Base-by-base conservation (phyloP, 1,140 invertebrate species). In the Lepidurus packardi region DNA sequence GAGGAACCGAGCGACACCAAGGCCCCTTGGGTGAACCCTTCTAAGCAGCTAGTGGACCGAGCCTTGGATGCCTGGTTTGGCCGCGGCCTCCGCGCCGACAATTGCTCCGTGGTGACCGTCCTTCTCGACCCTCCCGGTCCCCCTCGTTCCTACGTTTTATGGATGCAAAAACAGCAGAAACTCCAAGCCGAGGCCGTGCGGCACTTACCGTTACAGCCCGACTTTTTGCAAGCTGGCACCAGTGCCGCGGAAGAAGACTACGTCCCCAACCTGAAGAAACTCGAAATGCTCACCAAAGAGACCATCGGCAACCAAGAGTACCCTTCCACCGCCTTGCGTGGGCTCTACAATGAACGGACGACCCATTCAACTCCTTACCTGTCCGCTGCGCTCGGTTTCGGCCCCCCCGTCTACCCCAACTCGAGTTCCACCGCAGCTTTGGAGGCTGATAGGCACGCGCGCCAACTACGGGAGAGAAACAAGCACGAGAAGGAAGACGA, bases 101-200 rank as follows among this genome's bases (percentile, higher is more conserved):
- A 98, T 84, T 97, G 95, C 4, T 96, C 93, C 77, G 95, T 95
- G 73, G 92, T 98, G 7, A 97, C 95, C 45, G 87, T 98, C 25
- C 93, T 97, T 89, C 87, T 98, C 75, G 95, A 98, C 85, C 94
- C 94, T 78, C 93, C 94, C 7, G 94, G 93, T 6, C 91, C 92
- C n/a, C 91, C 92, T 21, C 73, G 45, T 25, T 47, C 78, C 16
- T 45, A 44, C 41, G 73, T 78, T 24, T 73, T 78, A 2, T 43
- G 44, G 73, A 25, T 78, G 73, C 78, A 73, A 43, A 78, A 74
- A 47, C 78, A 73, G 73, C 43, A 47, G 21, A 77, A 77, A 21
- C 53, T 65, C 53, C 53, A 65, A 65, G 53, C 53, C 53, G 53
- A 65, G 21, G 53, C 53, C 21, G 53, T 65, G 53, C 53, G 53